These are phyloP conservation scores for Corythornis madagascariensis DNA, from an alignment of 2,113 vertebrate genomes.

Conservation along the genomic window DNA sequence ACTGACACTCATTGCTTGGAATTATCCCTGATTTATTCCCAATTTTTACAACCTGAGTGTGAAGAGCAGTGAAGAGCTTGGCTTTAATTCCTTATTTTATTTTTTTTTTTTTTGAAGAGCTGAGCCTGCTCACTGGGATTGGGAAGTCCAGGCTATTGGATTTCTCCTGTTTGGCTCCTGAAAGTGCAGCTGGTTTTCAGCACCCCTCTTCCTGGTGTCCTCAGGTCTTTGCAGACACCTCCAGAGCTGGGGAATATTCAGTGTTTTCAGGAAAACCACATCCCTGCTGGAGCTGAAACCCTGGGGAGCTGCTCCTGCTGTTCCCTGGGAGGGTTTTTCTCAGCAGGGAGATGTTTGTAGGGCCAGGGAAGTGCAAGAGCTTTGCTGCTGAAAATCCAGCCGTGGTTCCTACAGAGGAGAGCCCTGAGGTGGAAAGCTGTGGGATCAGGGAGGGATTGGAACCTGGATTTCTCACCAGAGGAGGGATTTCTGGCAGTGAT, in stretches of 20 bases:
- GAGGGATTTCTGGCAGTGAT: too few species aligned
- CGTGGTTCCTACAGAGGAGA: rapidly evolving
- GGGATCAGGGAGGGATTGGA: rapidly evolving
- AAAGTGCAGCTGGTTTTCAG: background rate
- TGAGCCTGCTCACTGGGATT: rapidly evolving
- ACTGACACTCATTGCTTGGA: rapidly evolving
- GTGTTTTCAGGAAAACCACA: rapidly evolving
- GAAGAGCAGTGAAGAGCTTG: background rate
- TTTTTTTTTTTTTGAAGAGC: background rate
- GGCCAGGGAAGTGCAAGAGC: background rate
- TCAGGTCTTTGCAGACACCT: rapidly evolving
- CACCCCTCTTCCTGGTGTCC: rapidly evolving
- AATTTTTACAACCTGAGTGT: rapidly evolving
- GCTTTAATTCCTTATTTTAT: background rate
- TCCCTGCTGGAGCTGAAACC: rapidly evolving
- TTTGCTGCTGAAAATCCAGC: background rate
- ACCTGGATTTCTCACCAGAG: background rate
- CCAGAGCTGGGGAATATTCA: rapidly evolving
- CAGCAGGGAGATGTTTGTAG: background rate
- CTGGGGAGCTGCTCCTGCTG: rapidly evolving
- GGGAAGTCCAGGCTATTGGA: rapidly evolving
- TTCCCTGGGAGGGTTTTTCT: background rate
- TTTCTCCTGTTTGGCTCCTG: background rate
- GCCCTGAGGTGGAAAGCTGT: background rate
- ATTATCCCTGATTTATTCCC: rapidly evolving